Percentiles rank a stretch among this genome's conserved stretches.
These are phyloP conservation scores for Coracopsis vasa DNA, from an alignment of 2,113 vertebrate species.

Conservation along the genomic window DNA sequence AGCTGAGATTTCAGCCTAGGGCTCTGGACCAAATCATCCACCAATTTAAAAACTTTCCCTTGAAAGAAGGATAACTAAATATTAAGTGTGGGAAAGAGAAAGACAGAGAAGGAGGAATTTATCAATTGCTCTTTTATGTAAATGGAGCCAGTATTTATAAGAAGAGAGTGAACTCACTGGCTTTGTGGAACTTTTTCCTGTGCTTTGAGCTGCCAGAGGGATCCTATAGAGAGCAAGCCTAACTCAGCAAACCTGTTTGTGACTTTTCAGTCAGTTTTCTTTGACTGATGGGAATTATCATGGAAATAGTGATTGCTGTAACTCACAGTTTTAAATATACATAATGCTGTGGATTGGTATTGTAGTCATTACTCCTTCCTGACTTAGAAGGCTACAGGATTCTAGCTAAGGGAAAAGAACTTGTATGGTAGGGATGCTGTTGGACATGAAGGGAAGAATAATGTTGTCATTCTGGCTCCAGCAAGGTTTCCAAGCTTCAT, in stretches of 20 bases:
- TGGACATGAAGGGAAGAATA: not conserved
- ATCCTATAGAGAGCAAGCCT: not conserved
- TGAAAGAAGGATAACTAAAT: not conserved
- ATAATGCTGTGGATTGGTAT: not conserved
- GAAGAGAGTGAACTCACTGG: not conserved
- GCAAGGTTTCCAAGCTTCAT: not conserved
- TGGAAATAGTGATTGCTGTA: not conserved
- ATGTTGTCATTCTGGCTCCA: not conserved
- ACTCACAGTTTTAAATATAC: not conserved
- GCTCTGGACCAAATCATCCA: not conserved
- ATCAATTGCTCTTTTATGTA: not conserved
- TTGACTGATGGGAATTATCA: not conserved
- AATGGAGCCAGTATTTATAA: not conserved
- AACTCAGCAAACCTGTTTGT: not conserved
- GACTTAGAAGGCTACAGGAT: not conserved
- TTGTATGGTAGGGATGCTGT: not conserved
- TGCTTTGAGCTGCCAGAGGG: not conserved
- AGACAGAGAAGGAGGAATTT: not conserved
- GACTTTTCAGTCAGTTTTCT: not conserved
- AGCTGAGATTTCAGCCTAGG: not conserved
- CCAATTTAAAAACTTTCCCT: conserved; percentile 45
- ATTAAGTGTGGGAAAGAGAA: not conserved
- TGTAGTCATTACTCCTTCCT: not conserved
- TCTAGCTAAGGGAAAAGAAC: not conserved
- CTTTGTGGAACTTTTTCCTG: not conserved